These are phyloP conservation scores for Ctenomys sociabilis DNA, from an alignment of 2,113 vertebrate species.

Conservation along the genomic window DNA sequence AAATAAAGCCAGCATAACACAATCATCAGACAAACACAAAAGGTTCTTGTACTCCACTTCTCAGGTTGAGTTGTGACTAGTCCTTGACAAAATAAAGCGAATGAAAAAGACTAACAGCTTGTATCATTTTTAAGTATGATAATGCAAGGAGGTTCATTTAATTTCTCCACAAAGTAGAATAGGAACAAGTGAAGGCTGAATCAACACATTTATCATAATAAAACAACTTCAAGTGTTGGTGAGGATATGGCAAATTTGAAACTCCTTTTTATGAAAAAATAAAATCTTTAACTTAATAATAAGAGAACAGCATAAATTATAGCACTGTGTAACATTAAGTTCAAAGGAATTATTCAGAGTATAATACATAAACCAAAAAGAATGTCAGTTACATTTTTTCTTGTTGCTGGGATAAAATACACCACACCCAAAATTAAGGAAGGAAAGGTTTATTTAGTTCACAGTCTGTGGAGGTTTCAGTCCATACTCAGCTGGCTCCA, in stretches of 20 bases:
- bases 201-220: not conserved
- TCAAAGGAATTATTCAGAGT: not conserved
- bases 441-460: too few species aligned
- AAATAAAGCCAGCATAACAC: not conserved
- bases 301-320: not conserved
- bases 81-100: not conserved
- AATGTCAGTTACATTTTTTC: too few species aligned
- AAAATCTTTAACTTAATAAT: not conserved
- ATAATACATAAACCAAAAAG: not conserved
- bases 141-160: not conserved
- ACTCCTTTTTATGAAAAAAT: not conserved
- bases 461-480: too few species aligned
- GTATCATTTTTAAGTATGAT: not conserved
- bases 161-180: not conserved
- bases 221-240: not conserved
- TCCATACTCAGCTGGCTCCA: too few species aligned
- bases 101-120: not conserved
- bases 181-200: not conserved
- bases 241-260: not conserved
- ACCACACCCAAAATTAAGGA: too few species aligned
- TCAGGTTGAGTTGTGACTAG: constrained; percentile 13
- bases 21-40: not conserved
- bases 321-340: not conserved
- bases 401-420: too few species aligned
- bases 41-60: not conserved